These are phyloP conservation scores for Calephelis virginiensis DNA, from an alignment of 1,140 invertebrate genomes.

Conservation along the genomic window DNA sequence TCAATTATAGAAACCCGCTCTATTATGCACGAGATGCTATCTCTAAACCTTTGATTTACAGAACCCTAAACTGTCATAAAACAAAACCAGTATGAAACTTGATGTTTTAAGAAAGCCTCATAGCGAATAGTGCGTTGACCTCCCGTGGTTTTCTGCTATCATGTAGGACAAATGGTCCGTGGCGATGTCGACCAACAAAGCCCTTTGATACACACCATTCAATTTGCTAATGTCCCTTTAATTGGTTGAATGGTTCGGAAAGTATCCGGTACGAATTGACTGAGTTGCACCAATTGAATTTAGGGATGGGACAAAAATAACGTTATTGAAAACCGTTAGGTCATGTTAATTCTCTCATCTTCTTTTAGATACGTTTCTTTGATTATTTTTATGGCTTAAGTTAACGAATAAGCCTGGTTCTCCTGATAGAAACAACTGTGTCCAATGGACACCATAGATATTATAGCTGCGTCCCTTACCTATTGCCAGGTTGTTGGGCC, in stretches of 20 bases:
- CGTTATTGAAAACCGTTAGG: too few species aligned
- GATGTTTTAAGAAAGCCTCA: conserved; percentile 11
- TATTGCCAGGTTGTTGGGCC: too few species aligned
- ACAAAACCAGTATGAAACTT: background rate
- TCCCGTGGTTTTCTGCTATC: conserved; percentile 14
- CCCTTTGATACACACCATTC: conserved; percentile 61
- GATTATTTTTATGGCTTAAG: too few species aligned
- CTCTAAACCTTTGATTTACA: background rate
- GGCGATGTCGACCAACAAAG: conserved; percentile 53
- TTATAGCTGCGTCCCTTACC: too few species aligned
- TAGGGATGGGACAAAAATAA: background rate
- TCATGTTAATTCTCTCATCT: too few species aligned
- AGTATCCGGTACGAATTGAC: conserved; percentile 50
- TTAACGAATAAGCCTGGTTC: too few species aligned
- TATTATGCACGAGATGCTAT: too few species aligned
- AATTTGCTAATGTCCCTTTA: conserved; percentile 71
- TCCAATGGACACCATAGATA: too few species aligned
- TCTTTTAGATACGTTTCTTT: too few species aligned
- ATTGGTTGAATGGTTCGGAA: conserved; percentile 54
- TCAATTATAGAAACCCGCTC: too few species aligned
- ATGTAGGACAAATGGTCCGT: conserved; percentile 16
- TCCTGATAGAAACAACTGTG: too few species aligned
- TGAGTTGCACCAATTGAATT: conserved; percentile 48
- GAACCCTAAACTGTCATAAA: background rate
- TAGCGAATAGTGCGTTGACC: conserved; percentile 16